Base-by-base conservation (phyloP, 2,797 vertebrate species). In the Mus caroli region DNA sequence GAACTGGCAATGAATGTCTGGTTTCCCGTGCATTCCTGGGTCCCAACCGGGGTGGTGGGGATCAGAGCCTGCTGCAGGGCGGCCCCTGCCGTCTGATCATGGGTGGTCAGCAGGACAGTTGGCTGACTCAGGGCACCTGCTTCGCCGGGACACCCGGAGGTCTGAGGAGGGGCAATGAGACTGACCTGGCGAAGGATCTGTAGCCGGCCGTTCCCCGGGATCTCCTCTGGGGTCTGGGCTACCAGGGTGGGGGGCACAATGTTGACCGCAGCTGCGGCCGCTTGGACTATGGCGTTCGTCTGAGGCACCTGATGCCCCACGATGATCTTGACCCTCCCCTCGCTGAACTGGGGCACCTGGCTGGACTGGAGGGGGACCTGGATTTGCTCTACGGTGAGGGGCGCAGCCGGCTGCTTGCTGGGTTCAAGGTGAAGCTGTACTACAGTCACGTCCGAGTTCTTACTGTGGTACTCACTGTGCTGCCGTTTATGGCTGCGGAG, bases 401-500 rank as follows among this genome's bases (percentile, higher is more conserved):
- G 97, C 11, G 98, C 92, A 0, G 96, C 46, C 20, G 87, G 92
- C 69, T 97, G 98, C 46, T 97, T 97, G 83, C 91, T 0, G 26
- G 98, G 88, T 3, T 98, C 98, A 89, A 98, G 92, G 90, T 98
- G 98, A 0, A 99, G 97, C 97, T 99, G 99, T 0, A 99, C 95
- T 9, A 98, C 97, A 0, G 99, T 97, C 89, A 99, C 97, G 0
- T 98, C 98, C 0, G 86, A 19, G 89, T 1, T 79, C 95, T 98
- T 98, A 2, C 50, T 40, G 50, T 58, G 86, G 76, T 98, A 96
- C 84, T 99, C 99, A 20, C 98, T 98, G 97, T 99, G 99, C 84
- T 99, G 99, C 97, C 99, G 99, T 96, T 98, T 99, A 98, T 99
- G 99, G 97, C 99, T 99, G 85, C 99, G 99, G 34, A 99, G 99